A percentile compares a stretch with the other conserved stretches of the same genome.
Evolutionary conservation across 2,113 vertebrate species (phyloP).

Genomic region (Rissa tridactyla): DNA sequence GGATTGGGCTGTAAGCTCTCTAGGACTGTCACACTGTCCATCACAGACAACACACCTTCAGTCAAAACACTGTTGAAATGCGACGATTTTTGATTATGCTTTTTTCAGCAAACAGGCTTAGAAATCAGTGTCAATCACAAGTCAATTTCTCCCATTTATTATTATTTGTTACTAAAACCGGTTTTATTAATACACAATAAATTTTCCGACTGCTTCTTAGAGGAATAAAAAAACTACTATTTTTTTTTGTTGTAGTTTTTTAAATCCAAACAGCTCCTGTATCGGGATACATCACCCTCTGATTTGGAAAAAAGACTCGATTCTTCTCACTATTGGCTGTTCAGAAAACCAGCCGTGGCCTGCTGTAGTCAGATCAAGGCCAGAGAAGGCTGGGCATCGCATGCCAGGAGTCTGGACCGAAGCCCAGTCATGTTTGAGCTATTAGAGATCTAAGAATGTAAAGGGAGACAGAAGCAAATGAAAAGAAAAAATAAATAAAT

Average conservation of each 20-base stretch:
- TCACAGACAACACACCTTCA: not conserved
- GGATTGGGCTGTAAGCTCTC: not conserved
- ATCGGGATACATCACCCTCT: not conserved
- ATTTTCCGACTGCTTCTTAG: not conserved
- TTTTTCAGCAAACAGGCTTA: not conserved
- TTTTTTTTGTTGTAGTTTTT: not conserved
- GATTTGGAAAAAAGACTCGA: not conserved
- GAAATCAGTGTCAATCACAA: not conserved
- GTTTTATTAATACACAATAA: not conserved
- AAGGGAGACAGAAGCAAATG: slow-evolving; percentile 40
- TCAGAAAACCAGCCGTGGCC: not conserved
- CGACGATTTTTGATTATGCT: not conserved
- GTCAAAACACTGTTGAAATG: not conserved
- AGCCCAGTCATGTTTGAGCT: slow-evolving; percentile 9
- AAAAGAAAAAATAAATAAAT: slow-evolving; percentile 39
- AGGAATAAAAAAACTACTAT: not conserved
- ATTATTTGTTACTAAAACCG: not conserved
- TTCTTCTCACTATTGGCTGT: not conserved
- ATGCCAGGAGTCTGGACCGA: not conserved
- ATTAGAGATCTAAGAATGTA: slow-evolving; percentile 30
- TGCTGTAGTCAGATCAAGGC: not conserved
- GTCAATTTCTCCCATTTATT: not conserved
- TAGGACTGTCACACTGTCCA: not conserved
- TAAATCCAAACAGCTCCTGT: not conserved
- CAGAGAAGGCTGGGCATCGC: not conserved